phyloP scores from a whole-genome alignment of 2,888 invertebrate genomes.

The Drosophila sordidula region DNA sequence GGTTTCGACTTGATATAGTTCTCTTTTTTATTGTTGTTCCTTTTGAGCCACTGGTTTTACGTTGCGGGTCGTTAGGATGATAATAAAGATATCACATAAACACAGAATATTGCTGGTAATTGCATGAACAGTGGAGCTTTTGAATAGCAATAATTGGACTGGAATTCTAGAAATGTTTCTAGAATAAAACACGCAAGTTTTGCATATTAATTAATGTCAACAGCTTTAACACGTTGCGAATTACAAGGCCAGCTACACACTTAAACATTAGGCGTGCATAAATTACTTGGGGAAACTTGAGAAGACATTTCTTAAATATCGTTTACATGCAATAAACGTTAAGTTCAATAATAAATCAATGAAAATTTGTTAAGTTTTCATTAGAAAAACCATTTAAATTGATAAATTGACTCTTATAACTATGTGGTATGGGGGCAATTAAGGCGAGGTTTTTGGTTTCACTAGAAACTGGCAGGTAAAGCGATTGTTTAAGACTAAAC shows the following conservation, averaged over 20 bases:
- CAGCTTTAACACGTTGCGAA: constrained; percentile 13
- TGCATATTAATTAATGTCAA: neutral
- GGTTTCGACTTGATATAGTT: constrained; percentile 57
- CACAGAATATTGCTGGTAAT: constrained; percentile 60
- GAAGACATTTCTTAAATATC: constrained; percentile 10
- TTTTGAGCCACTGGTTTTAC: constrained; percentile 65
- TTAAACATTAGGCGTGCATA: constrained; percentile 3
- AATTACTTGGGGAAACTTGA: constrained; percentile 14
- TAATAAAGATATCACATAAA: constrained; percentile 69
- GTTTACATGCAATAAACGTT: constrained; percentile 13
- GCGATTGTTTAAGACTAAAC: neutral
- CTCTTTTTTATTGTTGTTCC: constrained; percentile 17
- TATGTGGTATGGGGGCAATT: constrained; percentile 19
- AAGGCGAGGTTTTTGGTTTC: constrained; percentile 20
- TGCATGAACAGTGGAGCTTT: constrained; percentile 36
- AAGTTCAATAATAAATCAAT: constrained; percentile 26
- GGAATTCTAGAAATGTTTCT: constrained; percentile 10
- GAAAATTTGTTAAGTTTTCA: constrained; percentile 20
- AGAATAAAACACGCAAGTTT: neutral
- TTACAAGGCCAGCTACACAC: constrained; percentile 4
- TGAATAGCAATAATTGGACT: constrained; percentile 22
- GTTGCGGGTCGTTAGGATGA: constrained; percentile 44
- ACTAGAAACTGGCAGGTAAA: constrained; percentile 16
- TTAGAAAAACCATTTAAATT: constrained; percentile 27
- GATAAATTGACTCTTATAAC: constrained; percentile 14